These are phyloP conservation scores for Cyprinus carpio DNA, from an alignment of 2,113 vertebrate species.

Conservation along the genomic window DNA sequence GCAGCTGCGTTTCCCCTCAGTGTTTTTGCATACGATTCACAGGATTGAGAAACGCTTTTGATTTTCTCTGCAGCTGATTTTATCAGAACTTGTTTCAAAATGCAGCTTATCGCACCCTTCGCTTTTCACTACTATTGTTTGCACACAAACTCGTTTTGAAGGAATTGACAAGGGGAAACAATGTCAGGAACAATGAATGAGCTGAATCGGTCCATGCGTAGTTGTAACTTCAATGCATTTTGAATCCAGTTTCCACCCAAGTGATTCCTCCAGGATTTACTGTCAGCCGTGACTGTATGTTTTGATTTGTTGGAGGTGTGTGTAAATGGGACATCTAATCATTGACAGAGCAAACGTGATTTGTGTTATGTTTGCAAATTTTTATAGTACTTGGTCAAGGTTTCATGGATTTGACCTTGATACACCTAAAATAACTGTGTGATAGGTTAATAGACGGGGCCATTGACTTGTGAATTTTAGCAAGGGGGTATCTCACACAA, in stretches of 20 bases:
- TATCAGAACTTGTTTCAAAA: neutral
- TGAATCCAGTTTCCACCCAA: neutral
- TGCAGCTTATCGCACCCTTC: neutral
- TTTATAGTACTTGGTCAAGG: conserved; percentile 24
- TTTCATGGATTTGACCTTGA: conserved; percentile 21
- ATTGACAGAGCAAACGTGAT: conserved; percentile 45
- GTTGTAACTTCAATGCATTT: neutral
- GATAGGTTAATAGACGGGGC: neutral
- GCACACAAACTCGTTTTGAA: neutral
- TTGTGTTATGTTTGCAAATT: conserved; percentile 15
- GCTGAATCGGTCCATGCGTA: neutral
- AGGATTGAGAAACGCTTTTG: conserved; percentile 3
- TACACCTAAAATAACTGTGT: neutral
- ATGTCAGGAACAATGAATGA: neutral
- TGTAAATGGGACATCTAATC: conserved; percentile 46
- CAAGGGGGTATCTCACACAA: too few species aligned
- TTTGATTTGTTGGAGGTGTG: conserved; percentile 46
- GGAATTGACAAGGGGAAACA: neutral
- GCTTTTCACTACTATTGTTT: neutral
- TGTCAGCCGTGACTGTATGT: neutral
- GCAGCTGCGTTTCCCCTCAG: conserved; percentile 23
- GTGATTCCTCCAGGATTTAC: conserved; percentile 28
- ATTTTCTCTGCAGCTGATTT: conserved; percentile 1
- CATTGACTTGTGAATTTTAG: neutral
- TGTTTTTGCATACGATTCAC: conserved; percentile 9